A percentile compares a stretch with the other conserved stretches of the same genome.
These are phyloP conservation scores for Hypselothyrea guttata DNA, from an alignment of 2,888 invertebrate genomes.

Conservation along the genomic window DNA sequence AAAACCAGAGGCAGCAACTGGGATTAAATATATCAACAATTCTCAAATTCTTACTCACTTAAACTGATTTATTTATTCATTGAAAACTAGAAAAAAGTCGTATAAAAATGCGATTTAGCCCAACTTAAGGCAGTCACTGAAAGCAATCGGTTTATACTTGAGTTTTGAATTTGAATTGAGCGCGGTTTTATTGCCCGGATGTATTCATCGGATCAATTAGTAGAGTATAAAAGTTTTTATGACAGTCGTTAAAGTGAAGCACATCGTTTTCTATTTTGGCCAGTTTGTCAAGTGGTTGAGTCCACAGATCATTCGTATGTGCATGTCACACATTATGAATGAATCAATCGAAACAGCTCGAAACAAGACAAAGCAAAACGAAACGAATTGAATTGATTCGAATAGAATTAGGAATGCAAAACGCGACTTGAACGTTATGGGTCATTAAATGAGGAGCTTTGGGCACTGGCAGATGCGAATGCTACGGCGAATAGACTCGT, in stretches of 20 bases:
- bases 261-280: conserved; percentile 44
- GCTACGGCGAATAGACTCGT: neutral
- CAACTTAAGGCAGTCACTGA: neutral
- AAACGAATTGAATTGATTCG: conserved; percentile 5
- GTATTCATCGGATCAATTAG: conserved; percentile 58
- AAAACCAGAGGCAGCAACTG: too few relatives aligned
- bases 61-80: too few relatives aligned
- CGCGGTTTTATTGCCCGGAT: conserved; percentile 58
- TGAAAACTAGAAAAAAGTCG: too few relatives aligned
- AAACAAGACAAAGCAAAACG: too few relatives aligned
- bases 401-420: conserved; percentile 52
- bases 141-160: conserved; percentile 3
- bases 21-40: too few relatives aligned
- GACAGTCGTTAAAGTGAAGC: conserved; percentile 50
- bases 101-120: too few relatives aligned
- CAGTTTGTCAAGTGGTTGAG: conserved; percentile 39
- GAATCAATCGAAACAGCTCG: conserved; percentile 47
- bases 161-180: conserved; percentile 28
- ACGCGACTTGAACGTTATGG: conserved; percentile 54
- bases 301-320: conserved; percentile 28
- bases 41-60: too few relatives aligned
- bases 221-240: conserved; percentile 57
- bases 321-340: conserved; percentile 50
- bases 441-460: conserved; percentile 63
- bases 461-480: conserved; percentile 9